These are phyloP conservation scores for Latrodectus elegans DNA, from an alignment of 2,888 invertebrate species.

Conservation along the genomic window DNA sequence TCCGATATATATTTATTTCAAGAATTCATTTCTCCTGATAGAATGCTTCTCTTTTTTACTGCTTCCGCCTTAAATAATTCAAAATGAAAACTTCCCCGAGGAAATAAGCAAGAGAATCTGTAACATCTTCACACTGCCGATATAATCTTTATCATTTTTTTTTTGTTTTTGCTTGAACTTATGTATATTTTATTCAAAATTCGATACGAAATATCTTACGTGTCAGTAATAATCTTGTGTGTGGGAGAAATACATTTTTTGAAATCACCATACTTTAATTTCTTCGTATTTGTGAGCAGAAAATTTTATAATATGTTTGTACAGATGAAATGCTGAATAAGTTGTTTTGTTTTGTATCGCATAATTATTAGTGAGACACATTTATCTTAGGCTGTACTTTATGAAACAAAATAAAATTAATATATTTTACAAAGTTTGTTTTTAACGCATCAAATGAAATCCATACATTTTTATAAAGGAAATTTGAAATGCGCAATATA, in stretches of 20 bases:
- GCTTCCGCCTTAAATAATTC: conserved; percentile 44
- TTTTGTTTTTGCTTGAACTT: conserved; percentile 21
- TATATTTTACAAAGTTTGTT: too few species aligned
- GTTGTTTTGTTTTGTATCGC: too few species aligned
- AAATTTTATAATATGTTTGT: too few species aligned
- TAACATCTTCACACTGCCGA: conserved; percentile 24
- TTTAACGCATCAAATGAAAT: too few species aligned
- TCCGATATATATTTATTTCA: conserved; percentile 12
- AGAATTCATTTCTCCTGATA: conserved; percentile 39
- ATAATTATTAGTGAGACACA: too few species aligned
- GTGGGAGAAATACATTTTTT: neutral
- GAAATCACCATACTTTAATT: neutral
- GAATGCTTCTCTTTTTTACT: neutral
- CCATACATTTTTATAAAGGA: too few species aligned
- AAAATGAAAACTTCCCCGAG: conserved; percentile 35
- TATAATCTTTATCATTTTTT: conserved; percentile 7
- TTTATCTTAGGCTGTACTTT: too few species aligned
- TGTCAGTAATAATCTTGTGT: neutral
- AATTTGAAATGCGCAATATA: too few species aligned
- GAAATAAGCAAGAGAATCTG: conserved; percentile 22
- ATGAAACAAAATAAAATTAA: too few species aligned
- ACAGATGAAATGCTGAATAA: too few species aligned
- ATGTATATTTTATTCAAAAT: conserved; percentile 51
- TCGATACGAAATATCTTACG: conserved; percentile 7
- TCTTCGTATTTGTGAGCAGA: neutral